A percentile compares a stretch with the other conserved stretches of the same genome.
phyloP scores from a whole-genome alignment of 2,888 invertebrate genomes.

The Podabrus alpinus region DNA sequence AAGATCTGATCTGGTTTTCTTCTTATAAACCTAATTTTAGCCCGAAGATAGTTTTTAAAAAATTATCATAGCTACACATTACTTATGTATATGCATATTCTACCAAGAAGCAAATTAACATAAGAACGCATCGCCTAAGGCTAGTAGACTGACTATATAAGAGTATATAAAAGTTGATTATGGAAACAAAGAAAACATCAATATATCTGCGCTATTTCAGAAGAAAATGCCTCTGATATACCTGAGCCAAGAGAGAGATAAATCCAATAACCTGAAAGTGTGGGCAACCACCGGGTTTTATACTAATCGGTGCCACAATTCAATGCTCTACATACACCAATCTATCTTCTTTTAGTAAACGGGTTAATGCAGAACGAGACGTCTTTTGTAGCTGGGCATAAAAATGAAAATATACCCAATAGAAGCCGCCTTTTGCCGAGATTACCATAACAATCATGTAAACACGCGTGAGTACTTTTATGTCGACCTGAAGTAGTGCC shows the following conservation, averaged over 20 bases:
- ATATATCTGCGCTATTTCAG: constrained; percentile 5
- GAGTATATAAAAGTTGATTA: constrained; percentile 11
- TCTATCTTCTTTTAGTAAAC: constrained; percentile 20
- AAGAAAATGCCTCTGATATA: constrained; percentile 6
- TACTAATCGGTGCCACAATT: constrained; percentile 16
- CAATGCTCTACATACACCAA: constrained; percentile 19
- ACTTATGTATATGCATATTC: constrained; percentile 32
- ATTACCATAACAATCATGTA: constrained; percentile 35
- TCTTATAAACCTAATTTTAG: constrained; percentile 18
- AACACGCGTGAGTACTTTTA: constrained; percentile 32
- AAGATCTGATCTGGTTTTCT: constrained; percentile 13
- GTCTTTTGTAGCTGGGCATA: constrained; percentile 12
- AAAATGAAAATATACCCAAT: constrained; percentile 17
- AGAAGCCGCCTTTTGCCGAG: constrained; percentile 16
- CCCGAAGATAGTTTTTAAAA: constrained; percentile 26
- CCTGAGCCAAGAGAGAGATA: constrained; percentile 8
- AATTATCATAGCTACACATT: constrained; percentile 30
- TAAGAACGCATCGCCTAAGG: constrained; percentile 29
- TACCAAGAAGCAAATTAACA: constrained; percentile 25
- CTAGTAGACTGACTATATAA: constrained; percentile 15
- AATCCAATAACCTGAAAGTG: constrained; percentile 6
- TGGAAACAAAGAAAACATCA: constrained; percentile 7
- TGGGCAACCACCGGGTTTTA: constrained; percentile 22
- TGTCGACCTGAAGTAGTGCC: constrained; percentile 9
- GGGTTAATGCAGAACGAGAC: constrained; percentile 19